Evolutionary conservation across 2,797 vertebrate species (phyloP).

Genomic region (Percopsis omiscomaycus): DNA sequence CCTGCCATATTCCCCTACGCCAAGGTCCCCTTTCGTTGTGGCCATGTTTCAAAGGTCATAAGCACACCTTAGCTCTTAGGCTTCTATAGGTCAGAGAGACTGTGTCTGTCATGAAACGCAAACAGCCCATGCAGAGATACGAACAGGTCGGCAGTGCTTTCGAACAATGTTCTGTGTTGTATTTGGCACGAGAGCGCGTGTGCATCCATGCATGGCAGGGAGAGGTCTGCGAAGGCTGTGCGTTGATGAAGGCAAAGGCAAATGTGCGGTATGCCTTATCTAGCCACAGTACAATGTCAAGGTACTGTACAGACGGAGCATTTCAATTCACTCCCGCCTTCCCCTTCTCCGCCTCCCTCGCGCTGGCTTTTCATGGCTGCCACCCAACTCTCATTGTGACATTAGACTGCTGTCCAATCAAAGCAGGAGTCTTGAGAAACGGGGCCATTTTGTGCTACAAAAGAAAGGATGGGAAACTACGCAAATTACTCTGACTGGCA

Average conservation of each 20-base stretch:
- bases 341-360: background rate
- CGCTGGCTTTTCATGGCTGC: background rate
- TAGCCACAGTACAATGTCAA: constrained; percentile 42
- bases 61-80: too few relatives aligned
- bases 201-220: constrained; percentile 11
- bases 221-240: constrained; percentile 5
- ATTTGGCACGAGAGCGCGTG: background rate
- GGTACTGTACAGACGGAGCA: constrained; percentile 14
- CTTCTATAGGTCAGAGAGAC: background rate
- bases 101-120: background rate
- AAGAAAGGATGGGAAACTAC: background rate
- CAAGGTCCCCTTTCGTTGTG: too few relatives aligned
- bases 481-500: background rate
- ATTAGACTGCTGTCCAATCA: background rate
- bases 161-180: background rate
- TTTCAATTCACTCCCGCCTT: background rate
- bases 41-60: too few relatives aligned
- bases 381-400: background rate
- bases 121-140: background rate
- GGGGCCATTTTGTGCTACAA: background rate
- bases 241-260: constrained; percentile 43
- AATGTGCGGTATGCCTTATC: constrained; percentile 51
- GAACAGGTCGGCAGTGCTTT: background rate
- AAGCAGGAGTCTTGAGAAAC: background rate
- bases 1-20: too few relatives aligned